Conservation (phyloP, 1,140 invertebrate genomes). For the Zophobas morio region DNA sequence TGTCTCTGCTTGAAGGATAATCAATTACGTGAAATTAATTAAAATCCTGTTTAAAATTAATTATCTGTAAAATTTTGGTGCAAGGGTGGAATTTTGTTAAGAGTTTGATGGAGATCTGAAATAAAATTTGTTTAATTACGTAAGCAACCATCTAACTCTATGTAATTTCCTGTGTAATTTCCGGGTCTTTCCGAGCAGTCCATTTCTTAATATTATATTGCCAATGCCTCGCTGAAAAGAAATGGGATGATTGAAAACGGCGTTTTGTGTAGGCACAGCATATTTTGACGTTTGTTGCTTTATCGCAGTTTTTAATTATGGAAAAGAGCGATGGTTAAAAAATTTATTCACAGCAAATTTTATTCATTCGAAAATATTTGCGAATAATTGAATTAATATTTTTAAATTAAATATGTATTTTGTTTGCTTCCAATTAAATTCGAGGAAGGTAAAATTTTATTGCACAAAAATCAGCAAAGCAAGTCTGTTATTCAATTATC, state of each 20-base stretch:
- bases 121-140: conserved; percentile 38
- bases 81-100: conserved; percentile 1
- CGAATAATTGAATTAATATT: no score
- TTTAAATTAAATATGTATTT: no score
- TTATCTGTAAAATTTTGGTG: neutral
- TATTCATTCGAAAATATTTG: no score
- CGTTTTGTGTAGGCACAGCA: no score
- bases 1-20: neutral
- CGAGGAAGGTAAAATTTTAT: no score
- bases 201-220: conserved; percentile 35
- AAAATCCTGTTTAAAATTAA: neutral
- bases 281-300: no score
- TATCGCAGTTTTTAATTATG: no score
- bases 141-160: conserved; percentile 22
- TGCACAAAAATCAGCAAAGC: no score
- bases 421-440: no score
- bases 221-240: neutral
- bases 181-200: conserved; percentile 3
- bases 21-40: neutral
- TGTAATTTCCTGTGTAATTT: conserved; percentile 37
- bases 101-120: neutral
- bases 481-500: no score
- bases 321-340: no score
- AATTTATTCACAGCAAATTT: no score
- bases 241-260: conserved; percentile 4